Base-by-base conservation (phyloP, 2,888 invertebrate genomes). In the Dione vanillae region DNA sequence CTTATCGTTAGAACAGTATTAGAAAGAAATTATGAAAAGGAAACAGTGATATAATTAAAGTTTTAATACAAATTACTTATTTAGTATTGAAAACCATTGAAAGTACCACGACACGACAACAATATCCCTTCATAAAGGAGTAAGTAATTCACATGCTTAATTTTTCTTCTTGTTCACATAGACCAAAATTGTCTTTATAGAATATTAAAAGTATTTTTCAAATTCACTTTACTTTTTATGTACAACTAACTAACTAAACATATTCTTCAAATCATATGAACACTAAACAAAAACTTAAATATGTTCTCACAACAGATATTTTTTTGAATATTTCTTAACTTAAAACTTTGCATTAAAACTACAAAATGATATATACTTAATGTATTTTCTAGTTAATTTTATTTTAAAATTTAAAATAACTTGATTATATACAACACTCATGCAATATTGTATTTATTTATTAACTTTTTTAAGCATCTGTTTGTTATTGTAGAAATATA, bases 71-170 rank as follows among this genome's bases (percentile, higher is more conserved):
- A 69, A 56, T 61, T 52, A 45, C 20, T 41, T 61, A 20, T 47
- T 58, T 12, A 19, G 41, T 54, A 35, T 47, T 52, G 11, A 7
- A 37, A 69, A 16, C 19, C 52, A 40, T 51, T 40, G 51, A 45
- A 52, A 58, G 14, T 62, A 20, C 45, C 45, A 58, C 64, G 66
- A 66, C 16, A 61, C 66, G 64, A 66, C 40, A 56, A 47, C 54
- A 65, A 68, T 66, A 64, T 65, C 59, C 40, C 35, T 69, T 69
- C 71, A 64, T 71, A 67, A 67, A 74, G 71, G 73, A 71, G 73
- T 74, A 68, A 74, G 71, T 67, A 67, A n/a, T 49, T 64, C 62
- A 54, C 56, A 72, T 69, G 66, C 72, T 64, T 61, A 61, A 45
- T 45, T 45, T 37, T 61, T 45, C 43, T 45, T 40, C 16, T 43